phyloP scores from a whole-genome alignment of 2,888 invertebrate species.

The Adelognathus sp. region DNA sequence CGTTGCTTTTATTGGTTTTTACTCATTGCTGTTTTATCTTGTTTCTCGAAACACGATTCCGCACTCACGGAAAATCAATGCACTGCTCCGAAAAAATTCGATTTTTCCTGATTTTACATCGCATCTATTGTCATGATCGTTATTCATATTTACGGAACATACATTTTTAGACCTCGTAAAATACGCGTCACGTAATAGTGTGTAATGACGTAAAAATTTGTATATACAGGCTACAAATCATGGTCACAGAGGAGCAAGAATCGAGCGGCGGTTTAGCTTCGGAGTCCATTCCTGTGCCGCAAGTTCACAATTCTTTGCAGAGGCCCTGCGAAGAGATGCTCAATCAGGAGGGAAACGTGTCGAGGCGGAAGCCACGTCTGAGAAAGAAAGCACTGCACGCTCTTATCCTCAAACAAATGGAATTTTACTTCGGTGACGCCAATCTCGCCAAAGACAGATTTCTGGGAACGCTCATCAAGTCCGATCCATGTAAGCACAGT shows the following conservation, averaged over 20 bases:
- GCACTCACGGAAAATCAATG: no score
- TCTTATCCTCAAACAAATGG: slow-evolving; percentile 92
- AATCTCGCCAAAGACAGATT: slow-evolving; percentile 95
- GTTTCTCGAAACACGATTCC: background rate
- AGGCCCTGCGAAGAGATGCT: slow-evolving; percentile 55
- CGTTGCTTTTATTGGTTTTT: background rate
- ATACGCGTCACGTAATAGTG: no score
- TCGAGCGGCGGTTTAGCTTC: slow-evolving; percentile 75
- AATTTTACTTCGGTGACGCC: slow-evolving; percentile 97
- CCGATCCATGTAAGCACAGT: slow-evolving; percentile 85
- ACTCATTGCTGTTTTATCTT: background rate
- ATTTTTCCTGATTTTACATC: background rate
- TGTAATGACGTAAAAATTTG: no score
- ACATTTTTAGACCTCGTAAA: no score
- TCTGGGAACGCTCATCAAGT: slow-evolving; percentile 87
- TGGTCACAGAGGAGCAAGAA: slow-evolving; percentile 78
- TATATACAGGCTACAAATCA: slow-evolving; percentile 57
- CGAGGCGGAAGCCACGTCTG: slow-evolving; percentile 84
- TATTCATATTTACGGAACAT: background rate
- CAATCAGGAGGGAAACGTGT: slow-evolving; percentile 55
- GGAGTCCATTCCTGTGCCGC: slow-evolving; percentile 76
- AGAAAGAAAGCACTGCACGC: slow-evolving; percentile 90
- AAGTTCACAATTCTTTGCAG: slow-evolving; percentile 65
- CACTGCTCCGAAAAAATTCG: background rate
- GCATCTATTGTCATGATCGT: background rate